Evolutionary conservation across 1,140 invertebrate species (phyloP).

Genomic region (Lepidurus arcticus): DNA sequence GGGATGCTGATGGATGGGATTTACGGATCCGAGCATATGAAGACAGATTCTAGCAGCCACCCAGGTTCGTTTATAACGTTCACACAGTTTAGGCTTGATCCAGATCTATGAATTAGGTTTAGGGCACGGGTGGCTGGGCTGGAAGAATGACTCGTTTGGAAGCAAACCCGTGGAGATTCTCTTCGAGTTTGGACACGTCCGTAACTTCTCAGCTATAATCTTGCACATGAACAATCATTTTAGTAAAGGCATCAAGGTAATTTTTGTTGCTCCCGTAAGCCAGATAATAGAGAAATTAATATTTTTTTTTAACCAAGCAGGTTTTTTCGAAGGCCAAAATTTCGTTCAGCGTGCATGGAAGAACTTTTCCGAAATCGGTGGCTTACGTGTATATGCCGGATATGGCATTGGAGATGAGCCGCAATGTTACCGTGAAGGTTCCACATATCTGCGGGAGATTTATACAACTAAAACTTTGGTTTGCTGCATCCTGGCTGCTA

Average conservation of each 20-base stretch:
- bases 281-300: neutral
- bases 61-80: slow-evolving; percentile 47
- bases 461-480: slow-evolving; percentile 65
- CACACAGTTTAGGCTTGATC: neutral
- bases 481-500: slow-evolving; percentile 69
- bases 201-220: slow-evolving; percentile 60
- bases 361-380: slow-evolving; percentile 56
- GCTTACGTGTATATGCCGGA: slow-evolving; percentile 67
- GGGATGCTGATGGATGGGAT: slow-evolving; percentile 66
- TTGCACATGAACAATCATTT: slow-evolving; percentile 68
- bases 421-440: slow-evolving; percentile 66
- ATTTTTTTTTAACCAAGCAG: slow-evolving; percentile 44
- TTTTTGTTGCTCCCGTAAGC: slow-evolving; percentile 30
- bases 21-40: slow-evolving; percentile 62
- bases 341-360: slow-evolving; percentile 61
- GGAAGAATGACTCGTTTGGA: slow-evolving; percentile 58
- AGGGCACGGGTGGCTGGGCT: slow-evolving; percentile 73
- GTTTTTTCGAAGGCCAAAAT: slow-evolving; percentile 63
- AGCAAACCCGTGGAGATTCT: slow-evolving; percentile 53
- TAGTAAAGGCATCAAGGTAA: slow-evolving; percentile 59
- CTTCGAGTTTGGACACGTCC: slow-evolving; percentile 61
- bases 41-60: slow-evolving; percentile 54
- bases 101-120: neutral
- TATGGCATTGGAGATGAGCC: slow-evolving; percentile 59
- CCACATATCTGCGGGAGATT: slow-evolving; percentile 57